Evolutionary conservation across 1,140 invertebrate species (phyloP).

Genomic region (Thaumetopoea pityocampa): DNA sequence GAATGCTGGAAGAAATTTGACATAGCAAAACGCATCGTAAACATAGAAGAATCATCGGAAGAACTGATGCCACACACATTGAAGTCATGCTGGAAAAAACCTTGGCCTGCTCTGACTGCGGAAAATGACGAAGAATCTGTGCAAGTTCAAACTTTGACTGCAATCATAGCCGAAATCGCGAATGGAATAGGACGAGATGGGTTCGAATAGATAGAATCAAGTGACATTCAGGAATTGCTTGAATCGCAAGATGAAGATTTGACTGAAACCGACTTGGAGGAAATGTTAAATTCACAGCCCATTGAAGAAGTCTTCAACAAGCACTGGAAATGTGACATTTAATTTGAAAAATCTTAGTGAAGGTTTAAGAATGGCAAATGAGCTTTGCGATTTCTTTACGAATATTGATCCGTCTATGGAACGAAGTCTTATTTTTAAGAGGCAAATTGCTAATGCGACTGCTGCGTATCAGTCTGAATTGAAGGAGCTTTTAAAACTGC

Average conservation of each 20-base stretch:
- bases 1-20: constrained; percentile 34
- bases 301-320: constrained; percentile 29
- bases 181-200: constrained; percentile 38
- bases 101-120: constrained; percentile 29
- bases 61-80: constrained; percentile 37
- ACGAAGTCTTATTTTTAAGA: constrained; percentile 31
- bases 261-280: constrained; percentile 39
- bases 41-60: constrained; percentile 30
- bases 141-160: constrained; percentile 38
- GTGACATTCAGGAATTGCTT: constrained; percentile 42
- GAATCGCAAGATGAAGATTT: constrained; percentile 44
- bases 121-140: constrained; percentile 36
- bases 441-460: constrained; percentile 29
- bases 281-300: constrained; percentile 41
- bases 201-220: constrained; percentile 49
- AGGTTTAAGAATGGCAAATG: constrained; percentile 31
- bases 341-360: constrained; percentile 32
- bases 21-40: constrained; percentile 29
- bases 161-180: constrained; percentile 33
- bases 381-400: constrained; percentile 26
- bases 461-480: constrained; percentile 29
- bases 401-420: constrained; percentile 26
- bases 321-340: constrained; percentile 37
- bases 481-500: constrained; percentile 23
- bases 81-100: constrained; percentile 44